These are phyloP conservation scores for Paratilapia polleni DNA, from an alignment of 2,113 vertebrate genomes.

Conservation along the genomic window DNA sequence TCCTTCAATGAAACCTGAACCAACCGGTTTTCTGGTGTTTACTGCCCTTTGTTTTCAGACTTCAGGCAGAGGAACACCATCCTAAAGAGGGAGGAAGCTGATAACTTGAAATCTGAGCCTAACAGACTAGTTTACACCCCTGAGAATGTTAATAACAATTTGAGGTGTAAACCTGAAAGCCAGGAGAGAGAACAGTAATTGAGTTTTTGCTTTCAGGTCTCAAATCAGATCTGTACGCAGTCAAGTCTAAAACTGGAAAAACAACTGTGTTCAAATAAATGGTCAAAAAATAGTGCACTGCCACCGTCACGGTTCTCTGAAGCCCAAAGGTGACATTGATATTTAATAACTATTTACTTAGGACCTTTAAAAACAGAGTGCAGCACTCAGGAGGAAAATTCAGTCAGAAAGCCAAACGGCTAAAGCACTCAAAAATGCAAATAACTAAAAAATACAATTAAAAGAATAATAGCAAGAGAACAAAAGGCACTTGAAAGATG, in stretches of 20 bases:
- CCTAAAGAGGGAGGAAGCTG: not conserved
- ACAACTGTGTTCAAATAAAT: not conserved
- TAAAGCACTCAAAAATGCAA: not conserved
- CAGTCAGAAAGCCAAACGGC: not conserved
- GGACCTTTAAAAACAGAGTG: not conserved
- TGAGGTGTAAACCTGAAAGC: not conserved
- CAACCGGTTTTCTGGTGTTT: slow-evolving; percentile 56
- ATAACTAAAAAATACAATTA: not conserved
- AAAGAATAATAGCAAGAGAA: not conserved
- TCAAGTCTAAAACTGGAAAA: not conserved
- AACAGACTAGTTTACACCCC: not conserved
- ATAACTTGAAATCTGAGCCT: not conserved
- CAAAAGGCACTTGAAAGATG: too few relatives aligned
- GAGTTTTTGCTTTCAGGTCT: not conserved
- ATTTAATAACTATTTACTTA: not conserved
- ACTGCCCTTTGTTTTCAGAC: not conserved
- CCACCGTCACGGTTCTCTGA: not conserved
- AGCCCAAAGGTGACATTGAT: not conserved
- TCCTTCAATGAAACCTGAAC: slow-evolving; percentile 18
- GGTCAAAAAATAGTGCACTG: too few relatives aligned
- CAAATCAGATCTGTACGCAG: not conserved
- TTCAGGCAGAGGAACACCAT: not conserved
- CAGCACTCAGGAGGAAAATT: not conserved
- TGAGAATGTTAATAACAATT: not conserved
- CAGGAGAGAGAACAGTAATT: too few relatives aligned